Base-by-base conservation (phyloP, 2,797 vertebrate genomes). In the Enteromius mattozi region DNA sequence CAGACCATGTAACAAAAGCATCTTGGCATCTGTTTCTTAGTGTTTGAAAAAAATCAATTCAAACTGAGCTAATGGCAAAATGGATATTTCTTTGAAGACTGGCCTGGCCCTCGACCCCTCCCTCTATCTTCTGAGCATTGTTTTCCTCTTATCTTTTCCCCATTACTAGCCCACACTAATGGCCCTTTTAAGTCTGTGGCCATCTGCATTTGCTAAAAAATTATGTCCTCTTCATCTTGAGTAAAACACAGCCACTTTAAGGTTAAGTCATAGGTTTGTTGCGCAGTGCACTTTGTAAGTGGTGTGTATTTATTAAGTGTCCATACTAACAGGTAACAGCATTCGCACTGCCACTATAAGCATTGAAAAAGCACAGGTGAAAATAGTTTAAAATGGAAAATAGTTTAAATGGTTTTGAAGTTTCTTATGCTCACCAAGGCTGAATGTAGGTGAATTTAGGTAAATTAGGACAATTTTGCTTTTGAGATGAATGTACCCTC, bases 41-140 rank as follows among this genome's bases (percentile, higher is more conserved):
- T 78, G 87, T 92, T 89, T 78, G 66, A 87, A 80, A 88, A 92
- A 84, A 92, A 94, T 95, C 93, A 91, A 93, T 94, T 93, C 86
- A 93, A 93, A 95, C 92, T 91, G 90, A 93, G 92, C 91, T 93
- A 95, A 94, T 94, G 92, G 91, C 91, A 94, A 94, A 95, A 94
- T 93, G 93, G 90, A 95, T 95, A 95, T 94, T 86, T 90, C 94
- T 95, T 95, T 96, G 93, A 95, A 94, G 93, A 93, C 89, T 87
- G 75, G 80, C 87, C 86, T 86, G 74, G 76, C 84, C 79, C 83
- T 78, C 66, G 19, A 71, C 77, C 84, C 76, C 49, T 71, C 63
- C 68, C 42, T 85, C 69, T 81, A 71, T 82, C 85, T 84, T 79
- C 78, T 78, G 74, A 69, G n/a, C 82, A 74, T 65, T 84, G 61